Evolutionary conservation across 2,113 vertebrate species (phyloP), one percentile per base, ranked within the genome.

Genomic region (Cettia cetti): DNA sequence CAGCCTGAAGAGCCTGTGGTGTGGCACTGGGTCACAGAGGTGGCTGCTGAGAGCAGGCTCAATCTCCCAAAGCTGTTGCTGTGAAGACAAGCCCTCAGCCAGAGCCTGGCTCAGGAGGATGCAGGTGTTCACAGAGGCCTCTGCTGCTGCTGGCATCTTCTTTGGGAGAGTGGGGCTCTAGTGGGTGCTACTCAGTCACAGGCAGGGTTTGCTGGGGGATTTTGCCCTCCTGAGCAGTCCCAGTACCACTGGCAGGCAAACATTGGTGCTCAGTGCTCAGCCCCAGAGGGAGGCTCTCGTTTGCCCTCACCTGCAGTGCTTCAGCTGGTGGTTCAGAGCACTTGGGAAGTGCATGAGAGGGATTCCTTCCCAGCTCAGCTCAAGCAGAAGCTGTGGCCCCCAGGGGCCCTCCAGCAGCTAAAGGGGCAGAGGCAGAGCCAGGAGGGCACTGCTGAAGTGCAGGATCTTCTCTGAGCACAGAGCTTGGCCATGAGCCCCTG

Each of bases 391-490:
- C 35, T 61, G 33, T 39, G 33, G 21, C 37, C 40, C 44, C 26
- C 37, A 56, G 44, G 14, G 6, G 12, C 10, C 8, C 45, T 40
- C 21, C 21, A 22, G 31, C 28, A 44, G 74, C 47, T 52, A 17
- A 39, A 82, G 42, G 33, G n/a, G 33, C n/a, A 33, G 63, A 50
- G n/a, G 33, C n/a, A 33, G 63, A 50, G 15, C 11, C 20, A 37
- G 44, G 28, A 31, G 52, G 52, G 52, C 28, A 11, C 16, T 53
- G 53, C 53, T 54, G 53, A 22, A 75, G 5, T 16, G 30, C 11
- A 2, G 54, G 11, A 13, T 31, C 54, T 42, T 6, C 47, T 5
- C 52, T 30, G n/a, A 66, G 8, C 2, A 0, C 23, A n/a, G 33
- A 24, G 44, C 78, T 52, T 84, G 77, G 59, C 31, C 44, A 11